These are phyloP conservation scores for Periophthalmus magnuspinnatus DNA, from an alignment of 2,797 vertebrate species.

Conservation along the genomic window DNA sequence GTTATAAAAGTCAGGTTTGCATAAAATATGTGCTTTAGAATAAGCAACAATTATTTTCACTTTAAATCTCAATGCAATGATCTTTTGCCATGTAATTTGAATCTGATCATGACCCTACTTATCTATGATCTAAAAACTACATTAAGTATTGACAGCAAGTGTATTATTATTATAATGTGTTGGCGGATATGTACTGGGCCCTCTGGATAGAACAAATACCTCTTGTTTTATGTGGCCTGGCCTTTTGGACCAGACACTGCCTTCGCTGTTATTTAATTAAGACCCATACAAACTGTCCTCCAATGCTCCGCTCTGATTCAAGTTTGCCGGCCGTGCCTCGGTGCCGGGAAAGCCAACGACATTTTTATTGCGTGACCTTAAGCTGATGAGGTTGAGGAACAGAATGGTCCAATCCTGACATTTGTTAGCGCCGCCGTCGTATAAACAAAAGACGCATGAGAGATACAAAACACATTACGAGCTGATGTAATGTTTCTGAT, in stretches of 20 bases:
- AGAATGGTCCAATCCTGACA: conserved; percentile 35
- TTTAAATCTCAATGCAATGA: background rate
- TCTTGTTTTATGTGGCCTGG: conserved; percentile 35
- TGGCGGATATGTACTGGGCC: conserved; percentile 37
- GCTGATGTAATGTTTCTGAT: background rate
- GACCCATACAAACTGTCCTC: conserved; percentile 36
- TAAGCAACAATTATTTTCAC: background rate
- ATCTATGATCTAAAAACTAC: background rate
- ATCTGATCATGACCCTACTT: background rate
- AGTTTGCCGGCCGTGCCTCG: conserved; percentile 30
- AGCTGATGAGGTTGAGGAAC: conserved; percentile 41
- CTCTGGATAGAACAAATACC: conserved; percentile 56
- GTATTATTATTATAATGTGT: conserved; percentile 13
- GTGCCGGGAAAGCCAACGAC: conserved; percentile 30
- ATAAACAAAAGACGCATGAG: conserved; percentile 37
- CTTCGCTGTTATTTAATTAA: conserved; percentile 54
- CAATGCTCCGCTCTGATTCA: conserved; percentile 31
- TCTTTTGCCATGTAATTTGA: background rate
- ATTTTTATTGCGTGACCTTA: conserved; percentile 46
- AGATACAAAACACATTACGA: conserved; percentile 11
- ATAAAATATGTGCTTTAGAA: too few relatives aligned
- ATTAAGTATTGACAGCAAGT: background rate
- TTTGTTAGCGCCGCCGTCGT: conserved; percentile 26
- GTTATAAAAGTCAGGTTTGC: too few relatives aligned
- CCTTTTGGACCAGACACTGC: conserved; percentile 52